Evolutionary conservation across 2,113 vertebrate species (phyloP).

Genomic region (Hiodon alosoides): DNA sequence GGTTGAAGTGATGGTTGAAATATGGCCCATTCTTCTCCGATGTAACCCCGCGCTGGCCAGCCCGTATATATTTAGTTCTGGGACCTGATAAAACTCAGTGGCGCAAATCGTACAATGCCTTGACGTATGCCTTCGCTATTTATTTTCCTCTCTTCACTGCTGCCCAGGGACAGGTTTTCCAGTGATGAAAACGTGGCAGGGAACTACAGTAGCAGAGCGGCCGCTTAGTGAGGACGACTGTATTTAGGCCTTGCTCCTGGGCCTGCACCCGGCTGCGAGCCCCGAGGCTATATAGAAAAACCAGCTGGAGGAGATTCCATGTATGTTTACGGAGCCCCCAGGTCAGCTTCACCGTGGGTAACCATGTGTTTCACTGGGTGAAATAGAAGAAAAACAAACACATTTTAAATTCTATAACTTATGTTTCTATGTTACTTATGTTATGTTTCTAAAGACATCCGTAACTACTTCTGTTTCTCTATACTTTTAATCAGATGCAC

Average conservation of each 20-base stretch:
- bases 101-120: constrained; percentile 39
- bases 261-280: constrained; percentile 60
- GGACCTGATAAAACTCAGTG: constrained; percentile 48
- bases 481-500: too few relatives aligned
- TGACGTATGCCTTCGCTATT: constrained; percentile 50
- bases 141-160: constrained; percentile 47
- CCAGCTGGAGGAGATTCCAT: constrained; percentile 56
- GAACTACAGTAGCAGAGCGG: constrained; percentile 68
- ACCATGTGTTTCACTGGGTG: not conserved
- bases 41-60: not conserved
- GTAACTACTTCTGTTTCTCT: too few relatives aligned
- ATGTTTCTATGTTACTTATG: too few relatives aligned
- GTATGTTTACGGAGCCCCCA: not conserved
- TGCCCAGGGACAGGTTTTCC: constrained; percentile 50
- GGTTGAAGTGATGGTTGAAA: not conserved
- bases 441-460: too few relatives aligned
- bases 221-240: constrained; percentile 54
- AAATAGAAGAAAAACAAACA: too few relatives aligned
- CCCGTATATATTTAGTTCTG: constrained; percentile 47
- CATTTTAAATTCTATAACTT: too few relatives aligned
- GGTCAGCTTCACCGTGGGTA: not conserved
- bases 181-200: constrained; percentile 39
- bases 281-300: constrained; percentile 60
- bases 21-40: constrained; percentile 22
- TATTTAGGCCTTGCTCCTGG: constrained; percentile 56